phyloP scores from a whole-genome alignment of 1,140 invertebrate species.

The Conus ventricosus region DNA sequence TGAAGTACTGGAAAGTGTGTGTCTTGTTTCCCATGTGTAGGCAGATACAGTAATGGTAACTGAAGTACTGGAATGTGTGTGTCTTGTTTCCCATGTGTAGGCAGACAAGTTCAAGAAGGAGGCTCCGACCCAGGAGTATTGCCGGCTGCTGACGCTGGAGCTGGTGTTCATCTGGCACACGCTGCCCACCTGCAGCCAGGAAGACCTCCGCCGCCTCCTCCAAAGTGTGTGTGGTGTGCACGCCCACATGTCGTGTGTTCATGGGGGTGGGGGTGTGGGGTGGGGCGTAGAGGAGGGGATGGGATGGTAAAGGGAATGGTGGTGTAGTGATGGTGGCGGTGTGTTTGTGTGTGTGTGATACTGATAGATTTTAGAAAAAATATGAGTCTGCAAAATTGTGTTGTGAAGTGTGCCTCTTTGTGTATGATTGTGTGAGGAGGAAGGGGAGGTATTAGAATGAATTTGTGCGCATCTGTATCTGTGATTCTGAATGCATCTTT shows the following conservation, averaged over 20 bases:
- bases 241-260: background rate
- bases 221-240: constrained; percentile 46
- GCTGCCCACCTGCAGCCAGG: constrained; percentile 79
- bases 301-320: no score
- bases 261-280: background rate
- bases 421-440: no score
- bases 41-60: background rate
- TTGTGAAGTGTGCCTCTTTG: no score
- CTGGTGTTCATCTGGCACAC: constrained; percentile 85
- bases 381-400: no score
- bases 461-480: background rate
- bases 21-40: background rate
- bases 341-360: background rate
- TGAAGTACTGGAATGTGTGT: background rate
- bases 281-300: no score
- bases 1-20: background rate
- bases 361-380: no score
- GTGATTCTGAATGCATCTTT: background rate
- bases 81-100: constrained; percentile 37
- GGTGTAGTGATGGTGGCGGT: background rate
- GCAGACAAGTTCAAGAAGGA: constrained; percentile 70
- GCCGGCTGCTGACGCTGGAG: constrained; percentile 81
- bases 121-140: constrained; percentile 73
- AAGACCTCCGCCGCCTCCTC: constrained; percentile 71
- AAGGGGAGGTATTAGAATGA: no score